phyloP scores from a whole-genome alignment of 2,113 vertebrate species.

The Mesoclemmys tuberculata region DNA sequence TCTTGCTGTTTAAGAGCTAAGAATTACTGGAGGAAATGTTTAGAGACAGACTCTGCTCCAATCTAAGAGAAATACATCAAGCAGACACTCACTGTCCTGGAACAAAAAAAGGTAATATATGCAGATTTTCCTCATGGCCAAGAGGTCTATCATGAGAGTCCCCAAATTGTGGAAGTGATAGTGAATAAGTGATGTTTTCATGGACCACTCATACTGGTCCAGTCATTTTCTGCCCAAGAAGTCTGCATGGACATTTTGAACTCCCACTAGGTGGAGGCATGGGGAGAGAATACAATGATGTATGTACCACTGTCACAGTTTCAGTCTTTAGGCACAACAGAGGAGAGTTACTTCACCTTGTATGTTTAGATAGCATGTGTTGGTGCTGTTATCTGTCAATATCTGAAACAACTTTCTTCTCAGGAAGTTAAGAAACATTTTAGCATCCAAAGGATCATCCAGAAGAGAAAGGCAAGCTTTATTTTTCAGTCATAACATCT shows the following conservation, averaged over 20 bases:
- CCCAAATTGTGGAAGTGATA: background rate
- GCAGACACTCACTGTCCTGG: background rate
- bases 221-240: background rate
- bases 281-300: background rate
- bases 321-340: background rate
- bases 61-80: rapidly evolving
- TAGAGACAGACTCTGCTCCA: background rate
- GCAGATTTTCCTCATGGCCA: no score
- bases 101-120: background rate
- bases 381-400: no score
- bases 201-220: rapidly evolving
- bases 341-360: background rate
- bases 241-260: background rate
- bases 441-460: background rate
- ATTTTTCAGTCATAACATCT: background rate
- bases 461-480: background rate
- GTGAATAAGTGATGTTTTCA: background rate
- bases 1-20: no score
- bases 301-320: background rate
- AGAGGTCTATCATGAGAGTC: no score
- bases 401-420: background rate
- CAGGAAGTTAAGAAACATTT: background rate
- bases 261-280: background rate
- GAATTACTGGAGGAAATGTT: background rate
- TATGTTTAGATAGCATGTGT: no score